Conservation (phyloP, 2,113 vertebrate genomes). For the Tiliqua scincoides region DNA sequence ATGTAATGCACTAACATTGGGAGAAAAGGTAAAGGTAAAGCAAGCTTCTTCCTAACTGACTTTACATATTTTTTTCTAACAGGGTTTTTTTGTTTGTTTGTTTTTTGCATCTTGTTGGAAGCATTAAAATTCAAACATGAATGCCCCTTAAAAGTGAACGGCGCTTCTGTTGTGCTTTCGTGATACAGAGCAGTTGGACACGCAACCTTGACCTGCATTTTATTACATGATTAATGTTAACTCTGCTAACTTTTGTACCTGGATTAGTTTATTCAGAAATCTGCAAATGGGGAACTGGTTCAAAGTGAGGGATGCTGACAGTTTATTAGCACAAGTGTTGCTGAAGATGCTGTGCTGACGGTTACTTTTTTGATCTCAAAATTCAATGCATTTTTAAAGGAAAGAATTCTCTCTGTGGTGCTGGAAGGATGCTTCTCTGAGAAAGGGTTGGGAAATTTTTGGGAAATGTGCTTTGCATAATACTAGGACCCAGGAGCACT, state of each 20-base stretch:
- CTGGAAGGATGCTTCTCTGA: background rate
- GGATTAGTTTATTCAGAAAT: background rate
- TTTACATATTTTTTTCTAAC: background rate
- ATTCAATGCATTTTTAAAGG: background rate
- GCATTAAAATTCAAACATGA: conserved; percentile 22
- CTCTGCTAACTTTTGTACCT: conserved; percentile 26
- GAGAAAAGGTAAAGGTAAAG: background rate
- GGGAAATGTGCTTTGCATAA: background rate
- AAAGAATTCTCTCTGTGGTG: background rate
- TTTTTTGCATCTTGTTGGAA: background rate
- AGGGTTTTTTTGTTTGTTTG: too few relatives aligned
- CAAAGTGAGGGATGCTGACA: background rate
- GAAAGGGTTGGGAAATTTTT: background rate
- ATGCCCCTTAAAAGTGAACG: conserved; percentile 27
- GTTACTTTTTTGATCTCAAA: background rate
- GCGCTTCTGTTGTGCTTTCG: conserved; percentile 26
- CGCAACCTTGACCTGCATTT: background rate
- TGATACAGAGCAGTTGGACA: conserved; percentile 32
- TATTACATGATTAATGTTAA: conserved; percentile 20
- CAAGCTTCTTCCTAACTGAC: background rate
- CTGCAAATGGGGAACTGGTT: background rate
- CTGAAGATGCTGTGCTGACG: background rate
- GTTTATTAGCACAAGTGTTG: background rate
- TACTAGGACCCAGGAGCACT: background rate
- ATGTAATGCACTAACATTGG: too few relatives aligned